Base-by-base conservation (phyloP, 2,797 vertebrate species). In the Eurystomus glaucurus region DNA sequence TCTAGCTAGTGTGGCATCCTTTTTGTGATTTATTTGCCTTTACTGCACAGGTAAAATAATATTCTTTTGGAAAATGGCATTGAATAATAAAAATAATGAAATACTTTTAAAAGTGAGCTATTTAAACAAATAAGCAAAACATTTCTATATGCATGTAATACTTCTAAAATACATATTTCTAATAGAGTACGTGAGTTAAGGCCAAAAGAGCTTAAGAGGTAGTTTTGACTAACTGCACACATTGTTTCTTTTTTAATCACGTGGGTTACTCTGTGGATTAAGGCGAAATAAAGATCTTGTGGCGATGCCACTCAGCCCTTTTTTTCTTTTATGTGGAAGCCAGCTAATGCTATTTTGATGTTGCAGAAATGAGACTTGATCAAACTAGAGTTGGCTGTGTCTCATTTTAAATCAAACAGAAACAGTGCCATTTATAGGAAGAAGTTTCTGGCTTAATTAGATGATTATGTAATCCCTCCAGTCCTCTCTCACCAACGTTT, bases 401-500 rank as follows among this genome's bases (percentile, higher is more conserved):
- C 70, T 92, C 77, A 48, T 92, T 92, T 95, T 88, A 93, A 96
- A 93, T 88, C 81, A 94, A 91, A 77, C 6, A 11, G 66, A 82
- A 91, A 78, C 18, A 29, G 17, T 92, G 77, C 70, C 75, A 52
- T 91, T 90, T 87, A 88, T 57, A 91, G 93, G 81, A 75, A 37
- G 80, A 83, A 61, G 26, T 91, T 92, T 92, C 77, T 93, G 31
- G 66, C 80, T 87, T 95, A 91, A 93, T 94, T 96, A 93, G 82
- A 33, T 68, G 57, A 88, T 96, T 90, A 89, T 70, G 55, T 92
- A 95, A 86, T 84, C 74, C 50, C 20, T 76, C 58, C 55, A 88
- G 76, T 55, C 69, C 70, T 76, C 8, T 2, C 0, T 3, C 58
- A 62, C 39, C 51, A 39, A 28, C 1, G 0, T 89, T 94, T 81